A percentile compares a stretch with the other conserved stretches of the same genome.
Conservation (phyloP, 2,888 invertebrate species). For the Apamea anceps region DNA sequence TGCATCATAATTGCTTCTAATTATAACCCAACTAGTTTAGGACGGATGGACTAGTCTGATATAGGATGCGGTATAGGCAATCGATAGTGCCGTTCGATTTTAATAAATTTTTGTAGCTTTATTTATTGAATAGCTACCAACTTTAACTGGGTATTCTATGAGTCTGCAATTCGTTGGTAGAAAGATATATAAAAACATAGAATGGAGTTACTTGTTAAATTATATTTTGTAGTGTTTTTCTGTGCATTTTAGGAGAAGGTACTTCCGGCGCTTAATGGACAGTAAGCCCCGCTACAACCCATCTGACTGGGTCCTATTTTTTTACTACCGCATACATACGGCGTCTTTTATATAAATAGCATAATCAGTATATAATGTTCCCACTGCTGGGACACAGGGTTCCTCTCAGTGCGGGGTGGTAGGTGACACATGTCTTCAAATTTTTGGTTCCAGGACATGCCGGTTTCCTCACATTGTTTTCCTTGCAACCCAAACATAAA, state of each 20-base stretch:
- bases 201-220: neutral
- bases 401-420: too few relatives aligned
- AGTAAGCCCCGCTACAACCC: too few relatives aligned
- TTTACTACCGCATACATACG: neutral
- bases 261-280: too few relatives aligned
- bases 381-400: too few relatives aligned
- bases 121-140: neutral
- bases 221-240: neutral
- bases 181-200: neutral
- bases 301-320: too few relatives aligned
- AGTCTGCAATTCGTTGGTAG: neutral
- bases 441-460: too few relatives aligned
- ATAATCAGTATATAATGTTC: too few relatives aligned
- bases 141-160: neutral
- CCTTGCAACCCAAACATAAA: too few relatives aligned
- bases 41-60: slow-evolving; percentile 34
- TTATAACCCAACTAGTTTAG: slow-evolving; percentile 34
- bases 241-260: neutral
- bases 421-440: too few relatives aligned
- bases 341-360: neutral
- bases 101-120: neutral
- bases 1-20: slow-evolving; percentile 25
- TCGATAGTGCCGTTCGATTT: slow-evolving; percentile 6
- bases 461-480: too few relatives aligned
- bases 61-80: slow-evolving; percentile 30